A percentile compares a stretch with the other conserved stretches of the same genome.
Evolutionary conservation across 2,797 vertebrate genomes (phyloP).

Genomic region (Lacerta viridis): DNA sequence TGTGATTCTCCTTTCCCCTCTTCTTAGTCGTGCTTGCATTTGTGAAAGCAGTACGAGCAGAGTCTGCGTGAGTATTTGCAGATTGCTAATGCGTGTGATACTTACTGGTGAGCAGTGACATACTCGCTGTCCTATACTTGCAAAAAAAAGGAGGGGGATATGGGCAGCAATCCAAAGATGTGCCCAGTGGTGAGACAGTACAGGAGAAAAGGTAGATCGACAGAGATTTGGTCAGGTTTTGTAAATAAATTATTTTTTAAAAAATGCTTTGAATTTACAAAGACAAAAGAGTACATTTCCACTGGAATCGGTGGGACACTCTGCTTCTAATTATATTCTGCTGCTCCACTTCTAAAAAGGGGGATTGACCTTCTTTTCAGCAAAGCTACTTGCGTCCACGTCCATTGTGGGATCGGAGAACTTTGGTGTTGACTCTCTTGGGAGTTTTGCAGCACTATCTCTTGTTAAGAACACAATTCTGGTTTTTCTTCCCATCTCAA

Average conservation of each 20-base stretch:
- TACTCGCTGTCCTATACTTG: neutral
- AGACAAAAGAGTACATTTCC: too few species aligned
- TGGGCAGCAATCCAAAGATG: too few species aligned
- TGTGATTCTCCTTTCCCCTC: neutral
- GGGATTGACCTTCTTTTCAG: neutral
- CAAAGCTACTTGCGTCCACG: neutral
- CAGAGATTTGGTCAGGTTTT: too few species aligned
- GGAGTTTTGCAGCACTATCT: neutral
- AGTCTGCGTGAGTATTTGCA: neutral
- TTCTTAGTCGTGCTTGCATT: neutral
- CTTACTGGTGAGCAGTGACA: neutral
- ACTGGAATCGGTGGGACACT: too few species aligned
- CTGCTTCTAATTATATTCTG: neutral
- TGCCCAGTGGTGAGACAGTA: too few species aligned
- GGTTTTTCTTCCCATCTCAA: constrained; percentile 7
- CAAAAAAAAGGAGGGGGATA: too few species aligned
- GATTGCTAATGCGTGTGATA: neutral
- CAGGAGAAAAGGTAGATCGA: too few species aligned
- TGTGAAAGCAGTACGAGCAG: neutral
- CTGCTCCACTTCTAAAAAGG: neutral
- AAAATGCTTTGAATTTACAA: too few species aligned
- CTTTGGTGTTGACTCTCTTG: neutral
- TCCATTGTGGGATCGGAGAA: neutral
- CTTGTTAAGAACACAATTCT: neutral
- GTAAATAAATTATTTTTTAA: too few species aligned